phyloP scores from a whole-genome alignment of 2,797 vertebrate genomes.

The Bovichtus variegatus region DNA sequence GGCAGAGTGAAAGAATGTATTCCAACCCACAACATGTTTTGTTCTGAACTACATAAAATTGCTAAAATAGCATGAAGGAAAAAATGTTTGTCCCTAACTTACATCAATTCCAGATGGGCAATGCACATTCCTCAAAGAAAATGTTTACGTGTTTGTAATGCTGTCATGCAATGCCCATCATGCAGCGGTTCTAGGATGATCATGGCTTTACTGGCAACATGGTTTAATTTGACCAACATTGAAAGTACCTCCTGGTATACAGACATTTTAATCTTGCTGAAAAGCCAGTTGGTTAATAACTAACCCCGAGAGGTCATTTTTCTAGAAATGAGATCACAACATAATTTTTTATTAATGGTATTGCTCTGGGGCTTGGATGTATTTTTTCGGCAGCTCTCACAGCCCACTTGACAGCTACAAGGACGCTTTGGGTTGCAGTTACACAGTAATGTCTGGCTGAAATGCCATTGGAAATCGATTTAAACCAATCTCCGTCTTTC shows the following conservation, averaged over 20 bases:
- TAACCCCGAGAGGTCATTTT: neutral
- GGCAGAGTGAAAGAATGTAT: conserved; percentile 25
- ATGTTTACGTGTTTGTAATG: conserved; percentile 14
- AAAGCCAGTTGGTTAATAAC: neutral
- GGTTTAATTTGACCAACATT: neutral
- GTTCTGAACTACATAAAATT: conserved; percentile 49
- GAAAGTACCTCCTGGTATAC: neutral
- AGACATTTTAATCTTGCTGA: neutral
- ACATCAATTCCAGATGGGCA: conserved; percentile 53
- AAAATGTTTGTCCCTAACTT: neutral
- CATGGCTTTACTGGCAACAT: conserved; percentile 14
- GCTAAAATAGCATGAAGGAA: conserved; percentile 32
- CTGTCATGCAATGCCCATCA: conserved; percentile 23
- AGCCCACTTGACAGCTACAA: neutral
- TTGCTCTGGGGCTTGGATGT: neutral
- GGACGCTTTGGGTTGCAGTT: neutral
- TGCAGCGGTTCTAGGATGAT: conserved; percentile 25
- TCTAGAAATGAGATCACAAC: neutral
- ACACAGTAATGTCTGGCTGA: too few relatives aligned
- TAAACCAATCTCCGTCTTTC: too few relatives aligned
- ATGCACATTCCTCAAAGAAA: neutral
- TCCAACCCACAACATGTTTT: conserved; percentile 50
- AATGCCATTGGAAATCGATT: too few relatives aligned
- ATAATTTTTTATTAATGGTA: neutral
- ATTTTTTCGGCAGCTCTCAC: neutral